A percentile compares a stretch with the other conserved stretches of the same genome.
Conservation (phyloP, 2,113 vertebrate species). For the Cryptoleucopteryx plumbea region DNA sequence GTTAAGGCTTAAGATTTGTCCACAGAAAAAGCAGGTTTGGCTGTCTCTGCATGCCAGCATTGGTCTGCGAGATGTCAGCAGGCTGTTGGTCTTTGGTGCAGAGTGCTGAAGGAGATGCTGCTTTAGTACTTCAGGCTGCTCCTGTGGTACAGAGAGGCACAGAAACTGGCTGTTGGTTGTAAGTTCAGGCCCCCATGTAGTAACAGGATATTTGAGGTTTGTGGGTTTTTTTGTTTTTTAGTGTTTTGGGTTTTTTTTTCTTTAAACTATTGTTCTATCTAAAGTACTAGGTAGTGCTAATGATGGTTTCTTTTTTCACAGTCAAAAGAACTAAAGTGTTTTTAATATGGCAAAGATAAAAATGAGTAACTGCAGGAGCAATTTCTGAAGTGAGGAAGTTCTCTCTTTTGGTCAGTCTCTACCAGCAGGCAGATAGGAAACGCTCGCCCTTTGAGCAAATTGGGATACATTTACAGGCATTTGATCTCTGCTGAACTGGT, state of each 20-base stretch:
- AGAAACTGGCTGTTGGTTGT: not conserved
- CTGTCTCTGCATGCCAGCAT: not conserved
- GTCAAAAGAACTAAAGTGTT: not conserved
- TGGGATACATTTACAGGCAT: constrained; percentile 17
- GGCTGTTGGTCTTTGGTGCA: not conserved
- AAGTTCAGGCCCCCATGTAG: not conserved
- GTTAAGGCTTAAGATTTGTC: not conserved
- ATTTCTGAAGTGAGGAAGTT: not conserved
- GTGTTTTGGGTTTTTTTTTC: not conserved
- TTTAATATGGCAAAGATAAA: not conserved
- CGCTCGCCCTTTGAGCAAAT: not conserved
- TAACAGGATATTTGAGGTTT: not conserved
- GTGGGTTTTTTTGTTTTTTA: not conserved
- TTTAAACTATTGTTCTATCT: not conserved
- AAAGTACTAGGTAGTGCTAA: not conserved
- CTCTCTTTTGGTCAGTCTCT: not conserved
- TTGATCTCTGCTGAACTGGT: constrained; percentile 47
- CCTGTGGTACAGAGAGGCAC: not conserved
- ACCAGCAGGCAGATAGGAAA: not conserved
- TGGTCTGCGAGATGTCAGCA: not conserved
- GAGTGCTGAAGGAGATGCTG: not conserved
- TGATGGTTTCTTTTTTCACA: not conserved
- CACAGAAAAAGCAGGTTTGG: not conserved
- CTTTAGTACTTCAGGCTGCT: not conserved
- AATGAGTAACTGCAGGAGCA: not conserved